phyloP scores from a whole-genome alignment of 2,113 vertebrate genomes.

The Xiphorhynchus elegans region DNA sequence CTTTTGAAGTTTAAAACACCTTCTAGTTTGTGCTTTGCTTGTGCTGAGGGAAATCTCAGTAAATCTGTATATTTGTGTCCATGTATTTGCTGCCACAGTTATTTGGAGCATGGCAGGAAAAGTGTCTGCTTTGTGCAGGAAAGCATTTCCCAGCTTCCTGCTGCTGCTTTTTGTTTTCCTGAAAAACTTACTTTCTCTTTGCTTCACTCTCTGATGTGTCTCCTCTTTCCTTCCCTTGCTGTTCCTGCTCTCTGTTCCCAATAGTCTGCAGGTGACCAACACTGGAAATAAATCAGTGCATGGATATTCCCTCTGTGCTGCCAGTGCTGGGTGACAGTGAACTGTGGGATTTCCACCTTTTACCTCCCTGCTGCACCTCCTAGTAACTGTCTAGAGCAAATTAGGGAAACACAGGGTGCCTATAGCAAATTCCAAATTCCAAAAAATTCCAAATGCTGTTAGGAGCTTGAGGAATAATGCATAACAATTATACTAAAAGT shows the following conservation, averaged over 20 bases:
- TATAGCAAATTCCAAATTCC: no score
- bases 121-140: background rate
- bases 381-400: background rate
- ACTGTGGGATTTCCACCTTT: background rate
- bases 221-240: background rate
- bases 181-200: background rate
- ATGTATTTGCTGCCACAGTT: background rate
- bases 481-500: no score
- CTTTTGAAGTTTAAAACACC: background rate
- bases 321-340: background rate
- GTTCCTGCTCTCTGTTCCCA: background rate
- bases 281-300: background rate
- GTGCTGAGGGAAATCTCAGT: background rate
- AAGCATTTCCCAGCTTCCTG: background rate
- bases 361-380: background rate
- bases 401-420: background rate
- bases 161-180: background rate
- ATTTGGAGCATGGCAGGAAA: background rate
- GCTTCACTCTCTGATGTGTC: background rate
- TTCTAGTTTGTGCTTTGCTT: background rate
- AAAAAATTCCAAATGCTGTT: background rate
- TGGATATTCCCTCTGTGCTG: background rate
- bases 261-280: background rate
- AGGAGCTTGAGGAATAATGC: background rate
- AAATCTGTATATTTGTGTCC: background rate